phyloP scores from a whole-genome alignment of 1,140 invertebrate species.

The Aphidius gifuensis region DNA sequence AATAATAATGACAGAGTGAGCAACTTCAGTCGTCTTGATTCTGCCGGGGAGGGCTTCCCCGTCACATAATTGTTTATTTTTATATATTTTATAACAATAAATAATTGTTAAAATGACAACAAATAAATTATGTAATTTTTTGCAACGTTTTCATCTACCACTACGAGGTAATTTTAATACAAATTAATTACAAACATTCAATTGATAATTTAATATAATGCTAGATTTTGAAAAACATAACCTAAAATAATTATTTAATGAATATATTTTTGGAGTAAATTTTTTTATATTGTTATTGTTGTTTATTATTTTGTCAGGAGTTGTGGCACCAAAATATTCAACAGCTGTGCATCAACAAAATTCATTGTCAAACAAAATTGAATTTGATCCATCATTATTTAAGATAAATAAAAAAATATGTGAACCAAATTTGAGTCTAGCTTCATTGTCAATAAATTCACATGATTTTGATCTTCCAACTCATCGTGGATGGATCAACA shows the following conservation, averaged over 20 bases:
- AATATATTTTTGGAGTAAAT: too few relatives aligned
- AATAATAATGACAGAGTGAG: too few relatives aligned
- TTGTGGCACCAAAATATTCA: neutral
- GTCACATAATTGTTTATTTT: too few relatives aligned
- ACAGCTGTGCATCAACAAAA: slow-evolving; percentile 2
- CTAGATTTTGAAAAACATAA: too few relatives aligned
- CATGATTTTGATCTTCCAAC: slow-evolving; percentile 5
- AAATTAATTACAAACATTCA: too few relatives aligned
- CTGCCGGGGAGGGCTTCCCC: too few relatives aligned
- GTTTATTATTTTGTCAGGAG: neutral
- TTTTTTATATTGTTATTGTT: neutral
- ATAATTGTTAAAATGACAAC: neutral
- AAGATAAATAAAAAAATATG: neutral
- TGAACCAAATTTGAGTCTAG: slow-evolving; percentile 5
- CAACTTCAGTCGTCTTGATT: too few relatives aligned
- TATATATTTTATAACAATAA: too few relatives aligned
- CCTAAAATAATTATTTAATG: too few relatives aligned
- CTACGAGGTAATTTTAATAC: neutral
- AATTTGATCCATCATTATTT: neutral
- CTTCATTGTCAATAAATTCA: neutral
- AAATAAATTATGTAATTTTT: neutral
- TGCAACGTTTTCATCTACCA: neutral
- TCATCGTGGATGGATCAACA: neutral
- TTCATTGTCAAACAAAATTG: neutral
- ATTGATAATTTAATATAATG: too few relatives aligned